Evolutionary conservation across 2,797 vertebrate species (phyloP).

Genomic region (Microhierax caerulescens): DNA sequence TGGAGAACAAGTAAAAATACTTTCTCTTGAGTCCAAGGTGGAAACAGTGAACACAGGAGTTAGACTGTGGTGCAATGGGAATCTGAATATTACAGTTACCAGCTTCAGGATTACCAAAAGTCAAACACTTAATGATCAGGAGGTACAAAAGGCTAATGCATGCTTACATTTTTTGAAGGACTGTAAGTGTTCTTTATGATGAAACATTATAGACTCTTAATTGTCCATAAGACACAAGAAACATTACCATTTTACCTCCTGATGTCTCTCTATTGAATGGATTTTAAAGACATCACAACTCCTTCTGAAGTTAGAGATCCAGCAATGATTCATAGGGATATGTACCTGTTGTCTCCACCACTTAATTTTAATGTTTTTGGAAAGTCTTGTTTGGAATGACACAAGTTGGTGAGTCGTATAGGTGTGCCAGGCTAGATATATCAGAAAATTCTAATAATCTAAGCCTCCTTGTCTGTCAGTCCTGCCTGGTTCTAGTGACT

Average conservation of each 20-base stretch:
- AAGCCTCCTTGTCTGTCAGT: background rate
- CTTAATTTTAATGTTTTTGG: background rate
- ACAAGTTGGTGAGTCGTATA: background rate
- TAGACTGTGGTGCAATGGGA: background rate
- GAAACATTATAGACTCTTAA: background rate
- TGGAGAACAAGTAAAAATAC: background rate
- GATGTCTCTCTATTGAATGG: background rate
- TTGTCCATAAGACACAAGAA: background rate
- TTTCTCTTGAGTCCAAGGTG: background rate
- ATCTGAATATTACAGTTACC: background rate
- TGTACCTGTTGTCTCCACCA: background rate
- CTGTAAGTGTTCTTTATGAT: background rate
- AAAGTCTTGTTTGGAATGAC: background rate
- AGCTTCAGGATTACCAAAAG: background rate
- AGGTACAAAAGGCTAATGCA: background rate
- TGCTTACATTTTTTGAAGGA: background rate
- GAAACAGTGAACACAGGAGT: background rate
- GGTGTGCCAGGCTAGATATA: background rate
- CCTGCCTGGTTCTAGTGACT: background rate
- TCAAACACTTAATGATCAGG: background rate
- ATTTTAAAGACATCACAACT: background rate
- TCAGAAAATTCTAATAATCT: background rate
- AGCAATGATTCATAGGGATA: background rate
- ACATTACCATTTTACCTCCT: background rate
- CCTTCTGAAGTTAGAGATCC: background rate